These are phyloP conservation scores for Cerastis rubricosa DNA, from an alignment of 2,888 invertebrate genomes.

Conservation along the genomic window DNA sequence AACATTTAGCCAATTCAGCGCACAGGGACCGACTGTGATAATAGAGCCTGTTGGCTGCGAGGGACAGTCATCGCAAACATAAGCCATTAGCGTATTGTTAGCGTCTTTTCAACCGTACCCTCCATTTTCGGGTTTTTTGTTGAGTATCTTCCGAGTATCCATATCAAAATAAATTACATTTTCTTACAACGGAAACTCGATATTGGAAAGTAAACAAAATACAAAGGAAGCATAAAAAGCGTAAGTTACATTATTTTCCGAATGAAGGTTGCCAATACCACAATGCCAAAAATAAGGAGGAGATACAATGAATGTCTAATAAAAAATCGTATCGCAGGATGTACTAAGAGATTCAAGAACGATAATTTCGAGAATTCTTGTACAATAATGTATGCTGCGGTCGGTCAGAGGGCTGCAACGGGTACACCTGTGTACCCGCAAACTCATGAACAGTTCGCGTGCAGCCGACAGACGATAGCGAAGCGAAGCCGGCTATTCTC, in stretches of 20 bases:
- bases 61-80: constrained; percentile 88
- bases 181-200: constrained; percentile 48
- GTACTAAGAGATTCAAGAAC: background rate
- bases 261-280: constrained; percentile 4
- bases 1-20: constrained; percentile 90
- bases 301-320: background rate
- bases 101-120: constrained; percentile 82
- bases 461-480: constrained; percentile 80
- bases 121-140: constrained; percentile 78
- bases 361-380: constrained; percentile 53
- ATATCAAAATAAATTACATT: constrained; percentile 68
- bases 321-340: background rate
- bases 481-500: constrained; percentile 81
- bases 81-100: constrained; percentile 89
- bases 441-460: constrained; percentile 78
- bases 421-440: constrained; percentile 73
- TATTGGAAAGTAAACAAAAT: constrained; percentile 42
- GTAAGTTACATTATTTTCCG: constrained; percentile 20
- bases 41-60: constrained; percentile 87
- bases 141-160: constrained; percentile 75
- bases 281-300: constrained; percentile 1
- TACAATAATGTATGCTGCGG: constrained; percentile 71
- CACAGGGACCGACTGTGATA: constrained; percentile 85
- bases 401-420: constrained; percentile 67
- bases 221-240: constrained; percentile 31